Evolutionary conservation across 2,113 vertebrate genomes (phyloP), one percentile per base, ranked within the genome.

Genomic region (Callionymus lyra): DNA sequence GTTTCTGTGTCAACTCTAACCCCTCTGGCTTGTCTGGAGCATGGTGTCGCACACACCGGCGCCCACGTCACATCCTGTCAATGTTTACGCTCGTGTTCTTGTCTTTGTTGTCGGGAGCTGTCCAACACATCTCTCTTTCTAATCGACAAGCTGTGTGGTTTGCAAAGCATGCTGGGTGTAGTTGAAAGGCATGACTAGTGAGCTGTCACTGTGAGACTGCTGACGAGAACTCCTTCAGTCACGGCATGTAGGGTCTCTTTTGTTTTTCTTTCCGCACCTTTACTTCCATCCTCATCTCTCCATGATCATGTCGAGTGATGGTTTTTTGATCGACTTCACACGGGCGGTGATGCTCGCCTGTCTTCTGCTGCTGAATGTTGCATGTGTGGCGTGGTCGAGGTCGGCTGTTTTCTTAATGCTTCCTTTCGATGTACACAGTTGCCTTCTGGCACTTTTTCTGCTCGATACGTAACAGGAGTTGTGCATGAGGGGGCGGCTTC

Each of bases 151-250:
- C 70, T 55, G 52, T 68, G 65, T 79, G 68, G 62, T 73, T 76
- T 77, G 72, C 72, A 70, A 76, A 70, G 80, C 80, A 81, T 82
- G 80, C 70, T 78, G 72, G 68, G 65, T 77, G 49, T 60, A 63
- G 60, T 63, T 59, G 72, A 73, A 72, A 62, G 71, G 80, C 77
- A 82, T 80, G 77, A 73, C 75, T 40, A 41, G 48, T 31, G 53
- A 39, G 55, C 51, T 15, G 44, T 57, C 48, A 48, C 48, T 31
- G 31, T 13, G 36, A 58, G 57, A 46, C 6, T 39, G 69, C 54
- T 47, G 64, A 44, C 34, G 35, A 52, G 41, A 44, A 68, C 56
- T 3, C 67, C 77, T 74, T 76, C 51, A 50, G 50, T 69, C 65
- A 67, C 65, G 58, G 78, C 80, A 83, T 83, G 80, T 52, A 71